Evolutionary conservation across 2,113 vertebrate genomes (phyloP).

Genomic region (Trematomus loennbergii): DNA sequence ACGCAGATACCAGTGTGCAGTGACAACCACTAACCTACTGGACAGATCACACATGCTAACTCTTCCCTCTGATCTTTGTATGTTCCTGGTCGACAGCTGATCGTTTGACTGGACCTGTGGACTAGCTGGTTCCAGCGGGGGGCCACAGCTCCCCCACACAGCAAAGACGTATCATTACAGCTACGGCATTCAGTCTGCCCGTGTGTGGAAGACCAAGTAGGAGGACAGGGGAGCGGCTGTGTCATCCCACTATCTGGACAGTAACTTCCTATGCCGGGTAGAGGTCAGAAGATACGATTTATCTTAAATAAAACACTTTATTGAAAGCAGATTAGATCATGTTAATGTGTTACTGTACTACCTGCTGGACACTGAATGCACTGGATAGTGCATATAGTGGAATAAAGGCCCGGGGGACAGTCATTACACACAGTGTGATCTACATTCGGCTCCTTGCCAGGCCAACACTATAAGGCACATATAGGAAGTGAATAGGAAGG

Average conservation of each 20-base stretch:
- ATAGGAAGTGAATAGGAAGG: not conserved
- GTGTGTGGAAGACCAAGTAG: slow-evolving; percentile 66
- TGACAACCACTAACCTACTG: slow-evolving; percentile 71
- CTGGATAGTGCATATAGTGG: slow-evolving; percentile 64
- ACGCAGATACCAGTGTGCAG: not conserved
- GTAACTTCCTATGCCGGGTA: slow-evolving; percentile 70
- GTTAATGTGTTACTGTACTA: slow-evolving; percentile 54
- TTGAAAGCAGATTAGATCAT: not conserved
- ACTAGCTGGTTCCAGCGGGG: slow-evolving; percentile 55
- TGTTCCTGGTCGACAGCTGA: slow-evolving; percentile 79
- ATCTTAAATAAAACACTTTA: not conserved
- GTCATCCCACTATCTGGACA: slow-evolving; percentile 79
- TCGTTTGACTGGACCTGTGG: slow-evolving; percentile 62
- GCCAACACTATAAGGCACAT: slow-evolving; percentile 65
- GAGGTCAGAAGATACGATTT: slow-evolving; percentile 7
- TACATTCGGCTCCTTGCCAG: slow-evolving; percentile 81
- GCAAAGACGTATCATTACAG: slow-evolving; percentile 71
- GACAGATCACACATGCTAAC: slow-evolving; percentile 75
- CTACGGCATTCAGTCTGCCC: slow-evolving; percentile 77
- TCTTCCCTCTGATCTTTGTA: slow-evolving; percentile 70
- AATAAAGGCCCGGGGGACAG: slow-evolving; percentile 78
- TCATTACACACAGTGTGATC: slow-evolving; percentile 72
- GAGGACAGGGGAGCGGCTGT: slow-evolving; percentile 76
- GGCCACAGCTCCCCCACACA: slow-evolving; percentile 53
- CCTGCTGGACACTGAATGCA: slow-evolving; percentile 87